Evolutionary conservation across 2,797 vertebrate species (phyloP).

Genomic region (Oreochromis mossambicus): DNA sequence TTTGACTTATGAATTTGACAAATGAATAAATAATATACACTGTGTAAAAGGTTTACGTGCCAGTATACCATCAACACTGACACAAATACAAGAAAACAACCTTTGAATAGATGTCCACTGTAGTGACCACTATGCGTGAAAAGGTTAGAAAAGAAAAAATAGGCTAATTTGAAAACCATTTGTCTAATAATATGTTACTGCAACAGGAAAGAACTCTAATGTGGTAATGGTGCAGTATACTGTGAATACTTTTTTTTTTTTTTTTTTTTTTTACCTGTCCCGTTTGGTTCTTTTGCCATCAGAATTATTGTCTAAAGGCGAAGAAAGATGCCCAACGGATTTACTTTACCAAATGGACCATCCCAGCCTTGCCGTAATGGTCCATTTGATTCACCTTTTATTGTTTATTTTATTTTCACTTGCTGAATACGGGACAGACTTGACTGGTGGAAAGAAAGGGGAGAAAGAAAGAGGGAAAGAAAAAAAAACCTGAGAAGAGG

Average conservation of each 20-base stretch:
- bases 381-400: too few relatives aligned
- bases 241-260: background rate
- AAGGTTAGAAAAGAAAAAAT: background rate
- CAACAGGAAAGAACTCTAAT: background rate
- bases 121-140: background rate
- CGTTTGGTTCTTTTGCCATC: too few relatives aligned
- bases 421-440: too few relatives aligned
- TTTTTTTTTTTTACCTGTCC: too few relatives aligned
- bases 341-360: too few relatives aligned
- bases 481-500: too few relatives aligned
- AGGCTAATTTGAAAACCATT: background rate
- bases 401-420: too few relatives aligned
- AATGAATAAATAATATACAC: background rate
- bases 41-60: background rate
- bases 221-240: background rate
- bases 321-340: too few relatives aligned
- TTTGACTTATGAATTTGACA: background rate
- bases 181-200: background rate
- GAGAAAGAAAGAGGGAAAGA: too few relatives aligned
- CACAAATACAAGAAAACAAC: rapidly evolving
- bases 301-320: too few relatives aligned
- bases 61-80: background rate
- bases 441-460: too few relatives aligned
- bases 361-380: too few relatives aligned
- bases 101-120: background rate